Percentiles rank a stretch among this genome's conserved stretches.
Conservation (phyloP, 2,888 invertebrate genomes). For the Hirtodrosophila duncani region DNA sequence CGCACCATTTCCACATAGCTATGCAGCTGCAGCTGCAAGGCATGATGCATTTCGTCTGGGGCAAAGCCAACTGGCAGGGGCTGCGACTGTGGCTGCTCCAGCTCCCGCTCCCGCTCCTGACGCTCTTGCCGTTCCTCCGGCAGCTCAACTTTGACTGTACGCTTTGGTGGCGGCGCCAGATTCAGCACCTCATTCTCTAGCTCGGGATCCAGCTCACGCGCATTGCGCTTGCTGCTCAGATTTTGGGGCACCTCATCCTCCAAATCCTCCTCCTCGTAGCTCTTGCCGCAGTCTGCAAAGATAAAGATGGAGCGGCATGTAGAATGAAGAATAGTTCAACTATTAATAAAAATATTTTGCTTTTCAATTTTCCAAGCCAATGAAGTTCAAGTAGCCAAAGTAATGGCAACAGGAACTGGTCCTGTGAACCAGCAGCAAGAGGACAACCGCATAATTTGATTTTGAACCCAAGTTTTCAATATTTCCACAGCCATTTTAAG, state of each 20-base stretch:
- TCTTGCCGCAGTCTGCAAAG: slow-evolving; percentile 72
- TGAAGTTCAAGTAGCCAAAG: slow-evolving; percentile 70
- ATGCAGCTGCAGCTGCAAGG: slow-evolving; percentile 77
- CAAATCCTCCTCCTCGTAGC: slow-evolving; percentile 60
- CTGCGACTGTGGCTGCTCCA: slow-evolving; percentile 1
- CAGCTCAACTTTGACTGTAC: slow-evolving; percentile 24
- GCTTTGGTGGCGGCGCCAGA: slow-evolving; percentile 66
- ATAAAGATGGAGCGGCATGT: slow-evolving; percentile 13
- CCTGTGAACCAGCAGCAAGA: slow-evolving; percentile 6
- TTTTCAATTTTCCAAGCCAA: slow-evolving; percentile 78
- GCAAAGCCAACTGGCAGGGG: slow-evolving; percentile 56
- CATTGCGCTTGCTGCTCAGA: slow-evolving; percentile 64
- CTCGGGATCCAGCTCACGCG: slow-evolving; percentile 47
- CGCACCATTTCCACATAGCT: slow-evolving; percentile 77
- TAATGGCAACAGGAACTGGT: slow-evolving; percentile 7
- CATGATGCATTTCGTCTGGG: slow-evolving; percentile 76
- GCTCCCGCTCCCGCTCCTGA: not conserved
- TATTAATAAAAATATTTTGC: slow-evolving; percentile 54
- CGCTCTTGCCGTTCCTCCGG: not conserved
- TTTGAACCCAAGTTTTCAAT: slow-evolving; percentile 57
- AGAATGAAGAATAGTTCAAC: slow-evolving; percentile 17
- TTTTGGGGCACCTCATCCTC: slow-evolving; percentile 62
- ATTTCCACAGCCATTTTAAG: slow-evolving; percentile 58
- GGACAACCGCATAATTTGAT: slow-evolving; percentile 56
- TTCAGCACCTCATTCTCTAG: slow-evolving; percentile 68